Percentiles rank a stretch among this genome's conserved stretches.
phyloP scores from a whole-genome alignment of 2,113 vertebrate genomes.

The Pelusios castaneus region DNA sequence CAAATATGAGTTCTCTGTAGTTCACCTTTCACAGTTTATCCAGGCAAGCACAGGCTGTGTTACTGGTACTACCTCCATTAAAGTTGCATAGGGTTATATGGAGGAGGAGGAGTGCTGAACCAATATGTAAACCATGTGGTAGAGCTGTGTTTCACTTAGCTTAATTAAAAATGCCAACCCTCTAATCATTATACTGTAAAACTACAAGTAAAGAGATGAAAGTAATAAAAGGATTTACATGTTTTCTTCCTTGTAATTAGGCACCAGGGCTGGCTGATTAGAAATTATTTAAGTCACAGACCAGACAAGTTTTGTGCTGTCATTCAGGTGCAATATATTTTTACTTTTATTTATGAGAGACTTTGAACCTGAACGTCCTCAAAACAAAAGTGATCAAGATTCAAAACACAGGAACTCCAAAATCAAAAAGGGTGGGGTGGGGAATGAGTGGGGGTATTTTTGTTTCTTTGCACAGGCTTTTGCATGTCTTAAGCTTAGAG shows the following conservation, averaged over 20 bases:
- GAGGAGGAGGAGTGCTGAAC: background rate
- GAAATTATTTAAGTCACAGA: background rate
- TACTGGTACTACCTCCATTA: background rate
- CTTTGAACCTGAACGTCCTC: background rate
- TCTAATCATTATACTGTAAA: background rate
- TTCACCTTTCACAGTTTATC: background rate
- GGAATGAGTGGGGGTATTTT: fast-evolving
- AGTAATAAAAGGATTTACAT: background rate
- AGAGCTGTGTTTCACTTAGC: background rate
- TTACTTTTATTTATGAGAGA: background rate
- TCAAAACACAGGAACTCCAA: background rate
- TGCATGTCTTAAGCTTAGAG: fast-evolving
- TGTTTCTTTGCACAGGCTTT: background rate
- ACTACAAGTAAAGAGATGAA: background rate
- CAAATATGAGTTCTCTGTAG: background rate
- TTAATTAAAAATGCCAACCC: background rate
- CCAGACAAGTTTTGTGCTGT: background rate
- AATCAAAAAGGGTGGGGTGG: fast-evolving
- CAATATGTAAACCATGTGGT: background rate
- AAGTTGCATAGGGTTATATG: background rate
- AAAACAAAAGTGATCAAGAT: background rate
- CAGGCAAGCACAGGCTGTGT: background rate
- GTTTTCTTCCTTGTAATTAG: background rate
- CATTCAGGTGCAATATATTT: background rate
- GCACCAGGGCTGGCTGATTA: background rate